A percentile compares a stretch with the other conserved stretches of the same genome.
Evolutionary conservation across 2,888 invertebrate genomes (phyloP).

Genomic region (Perithous albicinctus): DNA sequence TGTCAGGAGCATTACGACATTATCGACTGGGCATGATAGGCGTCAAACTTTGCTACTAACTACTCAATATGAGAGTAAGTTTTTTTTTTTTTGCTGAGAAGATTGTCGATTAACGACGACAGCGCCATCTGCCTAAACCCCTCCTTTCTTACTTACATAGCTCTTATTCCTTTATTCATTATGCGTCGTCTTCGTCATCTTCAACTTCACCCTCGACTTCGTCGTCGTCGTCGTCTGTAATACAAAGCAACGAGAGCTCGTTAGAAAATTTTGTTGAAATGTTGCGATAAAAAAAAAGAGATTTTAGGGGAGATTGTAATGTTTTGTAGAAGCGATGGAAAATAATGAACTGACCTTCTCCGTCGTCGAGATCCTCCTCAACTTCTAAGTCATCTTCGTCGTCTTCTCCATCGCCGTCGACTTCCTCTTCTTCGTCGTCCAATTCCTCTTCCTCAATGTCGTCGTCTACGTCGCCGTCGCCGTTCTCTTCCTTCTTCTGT

Average conservation of each 20-base stretch:
- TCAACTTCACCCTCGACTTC: slow-evolving; percentile 75
- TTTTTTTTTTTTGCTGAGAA: slow-evolving; percentile 80
- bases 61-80: slow-evolving; percentile 84
- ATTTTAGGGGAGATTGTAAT: background rate
- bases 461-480: slow-evolving; percentile 88
- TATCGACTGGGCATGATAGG: slow-evolving; percentile 76
- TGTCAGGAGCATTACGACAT: slow-evolving; percentile 80
- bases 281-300: background rate
- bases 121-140: slow-evolving; percentile 79
- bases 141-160: slow-evolving; percentile 83
- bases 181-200: slow-evolving; percentile 83
- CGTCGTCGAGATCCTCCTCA: slow-evolving; percentile 85
- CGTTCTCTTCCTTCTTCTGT: slow-evolving; percentile 92
- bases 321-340: slow-evolving; percentile 12
- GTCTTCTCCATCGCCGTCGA: slow-evolving; percentile 88
- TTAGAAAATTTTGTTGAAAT: slow-evolving; percentile 5
- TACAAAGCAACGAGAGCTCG: background rate
- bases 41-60: slow-evolving; percentile 83
- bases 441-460: slow-evolving; percentile 87
- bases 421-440: slow-evolving; percentile 88
- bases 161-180: slow-evolving; percentile 80
- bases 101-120: slow-evolving; percentile 80
- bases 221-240: slow-evolving; percentile 82
- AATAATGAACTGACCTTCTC: slow-evolving; percentile 74
- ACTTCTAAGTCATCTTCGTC: slow-evolving; percentile 88